These are phyloP conservation scores for Platysternon megacephalum DNA, from an alignment of 2,113 vertebrate genomes.

Conservation along the genomic window DNA sequence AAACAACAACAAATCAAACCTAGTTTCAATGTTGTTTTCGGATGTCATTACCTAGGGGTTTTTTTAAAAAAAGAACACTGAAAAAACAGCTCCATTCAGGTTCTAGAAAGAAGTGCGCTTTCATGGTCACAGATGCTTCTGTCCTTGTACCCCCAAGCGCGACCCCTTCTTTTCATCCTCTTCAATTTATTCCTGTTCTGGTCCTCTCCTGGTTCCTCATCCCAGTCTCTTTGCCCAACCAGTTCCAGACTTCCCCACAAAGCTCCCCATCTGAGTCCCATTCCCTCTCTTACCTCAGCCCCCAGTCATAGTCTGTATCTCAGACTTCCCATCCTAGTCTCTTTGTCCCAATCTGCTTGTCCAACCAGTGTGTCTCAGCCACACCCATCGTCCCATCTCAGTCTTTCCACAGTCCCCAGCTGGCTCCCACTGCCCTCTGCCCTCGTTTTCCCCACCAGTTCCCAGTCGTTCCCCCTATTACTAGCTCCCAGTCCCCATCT, in stretches of 20 bases:
- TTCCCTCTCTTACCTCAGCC: not conserved
- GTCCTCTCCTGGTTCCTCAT: not conserved
- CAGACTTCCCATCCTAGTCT: not conserved
- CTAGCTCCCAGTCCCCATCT: not conserved
- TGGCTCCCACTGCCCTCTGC: not conserved
- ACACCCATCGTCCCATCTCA: not conserved
- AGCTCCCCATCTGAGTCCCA: not conserved
- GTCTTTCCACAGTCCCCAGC: not conserved
- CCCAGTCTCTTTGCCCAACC: not conserved
- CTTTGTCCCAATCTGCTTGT: not conserved
- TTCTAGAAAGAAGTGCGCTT: not conserved
- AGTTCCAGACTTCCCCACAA: not conserved
- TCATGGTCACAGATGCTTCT: not conserved
- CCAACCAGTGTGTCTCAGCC: not conserved
- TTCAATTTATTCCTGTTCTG: not conserved
- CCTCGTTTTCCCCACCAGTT: fast-evolving
- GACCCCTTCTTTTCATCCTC: not conserved
- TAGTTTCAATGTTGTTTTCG: not conserved
- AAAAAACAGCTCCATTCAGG: not conserved
- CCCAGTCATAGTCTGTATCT: not conserved
- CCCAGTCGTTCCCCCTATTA: not conserved
- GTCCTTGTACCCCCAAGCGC: not conserved
- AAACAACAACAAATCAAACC: not conserved
- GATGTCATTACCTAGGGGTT: not conserved
- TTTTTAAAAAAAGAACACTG: not conserved